Evolutionary conservation across 1,140 invertebrate species (phyloP).

Genomic region (Drosophila carrolli): DNA sequence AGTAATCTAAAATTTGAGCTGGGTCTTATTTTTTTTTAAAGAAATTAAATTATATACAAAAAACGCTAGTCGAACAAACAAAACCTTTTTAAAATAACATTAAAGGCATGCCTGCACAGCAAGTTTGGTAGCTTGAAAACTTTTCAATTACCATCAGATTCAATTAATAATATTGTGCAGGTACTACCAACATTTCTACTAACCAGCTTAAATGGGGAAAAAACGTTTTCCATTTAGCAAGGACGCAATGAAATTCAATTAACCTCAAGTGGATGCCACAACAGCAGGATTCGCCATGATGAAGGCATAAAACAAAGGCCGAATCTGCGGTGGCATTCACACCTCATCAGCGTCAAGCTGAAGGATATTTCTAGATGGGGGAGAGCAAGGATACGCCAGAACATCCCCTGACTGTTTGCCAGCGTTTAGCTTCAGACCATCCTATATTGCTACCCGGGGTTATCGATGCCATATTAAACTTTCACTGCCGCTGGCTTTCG

Average conservation of each 20-base stretch:
- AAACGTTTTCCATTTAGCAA: slow-evolving; percentile 67
- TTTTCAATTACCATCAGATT: slow-evolving; percentile 75
- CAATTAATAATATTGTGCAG: slow-evolving; percentile 66
- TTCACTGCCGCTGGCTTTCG: slow-evolving; percentile 29
- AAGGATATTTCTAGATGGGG: slow-evolving; percentile 1
- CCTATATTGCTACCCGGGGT: slow-evolving; percentile 27
- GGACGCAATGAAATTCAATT: slow-evolving; percentile 75
- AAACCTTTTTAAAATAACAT: not conserved
- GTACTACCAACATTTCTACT: slow-evolving; percentile 50
- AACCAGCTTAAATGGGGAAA: slow-evolving; percentile 72
- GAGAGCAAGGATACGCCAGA: slow-evolving; percentile 1
- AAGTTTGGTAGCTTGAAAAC: slow-evolving; percentile 52
- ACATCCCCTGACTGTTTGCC: slow-evolving; percentile 45
- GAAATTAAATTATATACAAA: not conserved
- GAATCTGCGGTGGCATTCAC: slow-evolving; percentile 72
- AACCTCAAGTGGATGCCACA: slow-evolving; percentile 75
- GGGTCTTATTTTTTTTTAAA: no score
- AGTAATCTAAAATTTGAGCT: no score
- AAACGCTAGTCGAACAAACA: not conserved
- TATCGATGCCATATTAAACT: slow-evolving; percentile 63
- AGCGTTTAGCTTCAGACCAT: slow-evolving; percentile 63
- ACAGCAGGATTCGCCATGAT: slow-evolving; percentile 41
- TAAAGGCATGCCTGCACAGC: slow-evolving; percentile 1
- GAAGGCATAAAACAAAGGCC: slow-evolving; percentile 73
- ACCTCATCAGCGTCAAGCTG: slow-evolving; percentile 71